These are phyloP conservation scores for Anguilla rostrata DNA, from an alignment of 2,113 vertebrate species.

Conservation along the genomic window DNA sequence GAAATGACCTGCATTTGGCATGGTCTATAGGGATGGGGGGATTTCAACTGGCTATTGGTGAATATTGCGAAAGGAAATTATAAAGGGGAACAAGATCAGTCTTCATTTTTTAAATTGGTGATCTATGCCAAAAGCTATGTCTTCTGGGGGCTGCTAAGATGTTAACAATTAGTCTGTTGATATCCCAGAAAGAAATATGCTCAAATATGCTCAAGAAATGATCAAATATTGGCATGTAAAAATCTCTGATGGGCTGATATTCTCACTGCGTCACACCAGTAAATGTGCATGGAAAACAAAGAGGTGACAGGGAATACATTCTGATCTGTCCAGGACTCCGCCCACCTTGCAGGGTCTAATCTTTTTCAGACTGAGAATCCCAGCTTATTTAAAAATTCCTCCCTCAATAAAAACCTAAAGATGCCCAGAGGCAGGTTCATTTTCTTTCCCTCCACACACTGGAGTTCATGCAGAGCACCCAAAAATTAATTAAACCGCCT, in stretches of 20 bases:
- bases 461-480: background rate
- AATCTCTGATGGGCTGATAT: constrained; percentile 9
- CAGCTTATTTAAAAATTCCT: background rate
- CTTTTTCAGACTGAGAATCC: background rate
- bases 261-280: constrained; percentile 9
- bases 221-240: constrained; percentile 1
- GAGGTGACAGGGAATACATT: background rate
- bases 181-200: constrained; percentile 10
- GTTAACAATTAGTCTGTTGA: constrained; percentile 28
- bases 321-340: background rate
- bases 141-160: background rate
- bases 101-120: background rate
- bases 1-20: background rate
- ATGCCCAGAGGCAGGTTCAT: background rate
- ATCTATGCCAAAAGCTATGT: background rate
- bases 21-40: background rate
- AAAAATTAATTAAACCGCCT: background rate
- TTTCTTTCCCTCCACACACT: background rate
- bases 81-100: background rate
- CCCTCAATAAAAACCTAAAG: background rate
- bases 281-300: background rate
- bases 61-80: background rate
- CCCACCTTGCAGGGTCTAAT: background rate
- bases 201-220: constrained; percentile 17
- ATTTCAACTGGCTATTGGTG: background rate